phyloP scores from a whole-genome alignment of 30 jellyfish, hydroid and myxozoan species.

The Pseudorhiza aurosa region DNA sequence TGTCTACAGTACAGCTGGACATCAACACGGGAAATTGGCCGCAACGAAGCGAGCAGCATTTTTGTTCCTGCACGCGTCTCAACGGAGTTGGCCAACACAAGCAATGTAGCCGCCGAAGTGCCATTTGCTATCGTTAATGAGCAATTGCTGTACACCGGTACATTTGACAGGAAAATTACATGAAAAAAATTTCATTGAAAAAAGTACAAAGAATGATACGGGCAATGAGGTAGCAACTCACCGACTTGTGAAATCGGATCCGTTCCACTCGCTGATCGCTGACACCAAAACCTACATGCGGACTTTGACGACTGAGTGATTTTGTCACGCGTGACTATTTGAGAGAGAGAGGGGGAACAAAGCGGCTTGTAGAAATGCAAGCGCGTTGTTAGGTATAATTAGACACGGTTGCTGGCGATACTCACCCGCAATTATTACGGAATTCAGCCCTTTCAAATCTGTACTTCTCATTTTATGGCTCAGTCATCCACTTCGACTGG shows the following conservation, averaged over 20 bases:
- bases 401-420: conserved; percentile 54
- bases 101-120: background rate
- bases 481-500: conserved; percentile 78
- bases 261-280: conserved; percentile 75
- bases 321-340: conserved; percentile 72
- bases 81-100: background rate
- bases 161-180: conserved; percentile 47
- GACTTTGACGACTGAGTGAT: conserved; percentile 61
- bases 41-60: conserved; percentile 55
- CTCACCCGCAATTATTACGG: conserved; percentile 54
- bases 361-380: conserved; percentile 24
- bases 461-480: conserved; percentile 58
- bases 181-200: conserved; percentile 46
- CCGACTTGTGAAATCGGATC: conserved; percentile 81
- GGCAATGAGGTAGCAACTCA: conserved; percentile 67
- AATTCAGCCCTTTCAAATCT: conserved; percentile 54
- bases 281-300: conserved; percentile 62
- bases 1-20: conserved; percentile 57
- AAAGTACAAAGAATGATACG: conserved; percentile 38
- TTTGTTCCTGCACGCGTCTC: conserved; percentile 20
- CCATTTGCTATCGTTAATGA: background rate
- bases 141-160: conserved; percentile 30
- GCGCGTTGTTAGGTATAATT: conserved; percentile 58
- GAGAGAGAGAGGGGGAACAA: conserved; percentile 41
- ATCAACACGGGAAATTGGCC: conserved; percentile 35